Base-by-base conservation (phyloP, 2,113 vertebrate genomes). In the Romanogobio albipinnatus region DNA sequence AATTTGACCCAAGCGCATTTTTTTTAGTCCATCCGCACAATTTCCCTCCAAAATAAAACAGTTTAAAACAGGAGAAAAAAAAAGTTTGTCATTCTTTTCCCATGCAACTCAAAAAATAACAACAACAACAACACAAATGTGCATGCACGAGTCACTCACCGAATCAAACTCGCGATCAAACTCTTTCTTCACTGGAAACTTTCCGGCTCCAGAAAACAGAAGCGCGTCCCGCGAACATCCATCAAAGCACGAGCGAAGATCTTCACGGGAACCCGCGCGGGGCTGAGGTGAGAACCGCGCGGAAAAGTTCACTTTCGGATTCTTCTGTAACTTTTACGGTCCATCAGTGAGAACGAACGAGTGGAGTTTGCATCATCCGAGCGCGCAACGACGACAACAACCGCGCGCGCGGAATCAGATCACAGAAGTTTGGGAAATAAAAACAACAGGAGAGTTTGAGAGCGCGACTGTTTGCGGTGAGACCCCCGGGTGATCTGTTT, bases 401-500 rank as follows among this genome's bases (percentile, higher is more conserved):
- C 22, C 9, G 29, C 49, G 61, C n/a, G 58, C 61, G 39, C 71
- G 51, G 17, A 75, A 66, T 43, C 74, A 36, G 29, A 6, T 24
- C 8, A 14, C 24, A 53, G 70, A 79, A 68, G 66, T 84, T 73
- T n/a, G 61, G 59, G 58, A n/a, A 49, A 22, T 24, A 26, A 26
- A 66, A 81, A 47, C 75, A 79, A 49, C 66, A 77, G 70, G 49
- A 74, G 76, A 85, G 84, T 85, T 79, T 85, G 66, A 26, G 75
- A 29, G 36, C 56, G 53, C 29, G 77, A 74, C 15, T 82, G 85
- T 88, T 85, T 84, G 85, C 90, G 88, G 22, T 26, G 90, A 89
- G 91, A 84, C 88, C 89, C 82, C 81, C 85, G 84, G 89, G 87
- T 84, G 90, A 87, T 78, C 76, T 78, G 76, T 59, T 61, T 78